Conservation (phyloP, 2,113 vertebrate species). For the Pitta sordida region DNA sequence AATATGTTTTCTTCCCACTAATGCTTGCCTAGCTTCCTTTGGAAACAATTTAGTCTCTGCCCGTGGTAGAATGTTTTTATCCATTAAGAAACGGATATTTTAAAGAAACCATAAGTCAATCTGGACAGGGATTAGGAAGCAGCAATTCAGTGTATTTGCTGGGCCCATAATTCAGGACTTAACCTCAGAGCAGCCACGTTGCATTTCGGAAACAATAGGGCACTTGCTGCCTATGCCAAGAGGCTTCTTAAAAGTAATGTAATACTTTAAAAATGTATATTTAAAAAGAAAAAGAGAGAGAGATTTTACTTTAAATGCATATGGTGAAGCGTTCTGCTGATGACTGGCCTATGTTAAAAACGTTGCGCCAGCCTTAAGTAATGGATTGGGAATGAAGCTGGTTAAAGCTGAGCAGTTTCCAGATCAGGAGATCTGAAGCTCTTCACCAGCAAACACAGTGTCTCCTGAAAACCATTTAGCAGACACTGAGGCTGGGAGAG, state of each 20-base stretch:
- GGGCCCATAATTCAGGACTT: constrained; percentile 54
- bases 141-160: constrained; percentile 52
- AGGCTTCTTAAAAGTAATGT: constrained; percentile 57
- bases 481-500: background rate
- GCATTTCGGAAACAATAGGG: constrained; percentile 58
- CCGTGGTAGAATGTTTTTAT: constrained; percentile 54
- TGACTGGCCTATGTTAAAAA: background rate
- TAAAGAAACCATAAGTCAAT: constrained; percentile 65
- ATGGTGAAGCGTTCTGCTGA: background rate
- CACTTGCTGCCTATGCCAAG: constrained; percentile 30
- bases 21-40: constrained; percentile 61
- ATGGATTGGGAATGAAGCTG: background rate
- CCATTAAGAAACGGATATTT: constrained; percentile 67
- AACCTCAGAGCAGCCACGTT: constrained; percentile 65
- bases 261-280: constrained; percentile 54
- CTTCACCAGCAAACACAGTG: background rate
- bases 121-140: constrained; percentile 53
- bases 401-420: background rate
- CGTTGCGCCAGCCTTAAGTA: background rate
- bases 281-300: constrained; percentile 5
- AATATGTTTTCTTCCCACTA: constrained; percentile 58
- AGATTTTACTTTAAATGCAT: background rate
- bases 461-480: background rate
- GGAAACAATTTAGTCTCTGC: constrained; percentile 62
- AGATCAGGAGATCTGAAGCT: background rate